Base-by-base conservation (phyloP, 2,113 vertebrate genomes). In the Tragelaphus buxtoni region DNA sequence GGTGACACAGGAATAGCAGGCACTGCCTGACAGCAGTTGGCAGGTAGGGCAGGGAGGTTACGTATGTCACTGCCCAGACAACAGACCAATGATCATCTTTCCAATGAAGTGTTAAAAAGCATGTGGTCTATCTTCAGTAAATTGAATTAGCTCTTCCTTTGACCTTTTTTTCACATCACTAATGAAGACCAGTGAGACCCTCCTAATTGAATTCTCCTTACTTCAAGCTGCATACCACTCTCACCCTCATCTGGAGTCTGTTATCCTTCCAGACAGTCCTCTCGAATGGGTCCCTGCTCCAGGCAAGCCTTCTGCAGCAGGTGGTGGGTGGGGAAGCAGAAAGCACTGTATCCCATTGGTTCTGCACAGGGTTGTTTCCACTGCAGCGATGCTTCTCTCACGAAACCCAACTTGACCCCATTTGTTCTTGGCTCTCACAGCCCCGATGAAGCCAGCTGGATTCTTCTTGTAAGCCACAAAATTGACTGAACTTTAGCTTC, bases 61-160 rank as follows among this genome's bases (percentile, higher is more conserved):
- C 20, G 14, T 28, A 7, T 0, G 17, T 28, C 82, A 58, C 1
- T 53, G 49, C 45, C 47, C 79, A 88, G 81, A 77, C 55, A 42
- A 42, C 56, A 87, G 93, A 58, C 76, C 95, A 4, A 56, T 1
- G 28, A n/a, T 72, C 47, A 5, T 58, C 91, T 87, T 76, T n/a
- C 93, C 84, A 60, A 22, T 80, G 55, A 63, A 58, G 91, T 76
- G 92, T 56, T 92, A 80, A 96, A 97, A 74, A 91, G 91, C 82
- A 16, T 26, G 58, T 8, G 47, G 51, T 77, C 53, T 24, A 17
- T 83, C 58, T 24, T 60, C 58, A 9, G 77, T 47, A 96, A 87
- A 98, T 92, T 86, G 84, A 92, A 95, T 97, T 97, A 97, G 90
- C 83, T 88, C 92, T 92, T 98, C 93, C 87, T 91, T n/a, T 81